Base-by-base conservation (phyloP, 2,797 vertebrate species). In the Hypotaenidia okinawae region DNA sequence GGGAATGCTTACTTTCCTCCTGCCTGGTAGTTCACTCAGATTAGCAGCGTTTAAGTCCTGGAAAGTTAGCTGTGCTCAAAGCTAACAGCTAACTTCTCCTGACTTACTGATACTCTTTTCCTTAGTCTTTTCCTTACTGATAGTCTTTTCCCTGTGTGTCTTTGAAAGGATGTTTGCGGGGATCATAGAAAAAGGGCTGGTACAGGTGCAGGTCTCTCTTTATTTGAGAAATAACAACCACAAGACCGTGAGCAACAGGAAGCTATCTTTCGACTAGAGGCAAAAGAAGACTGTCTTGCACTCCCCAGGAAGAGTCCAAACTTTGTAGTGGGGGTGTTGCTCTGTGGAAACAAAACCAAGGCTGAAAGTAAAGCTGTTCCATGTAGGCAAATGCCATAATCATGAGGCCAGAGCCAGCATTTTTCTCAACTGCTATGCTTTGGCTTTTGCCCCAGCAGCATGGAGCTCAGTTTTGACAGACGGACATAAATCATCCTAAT, bases 61-160 rank as follows among this genome's bases (percentile, higher is more conserved):
- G 13, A 37, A 90, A 82, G 4, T 52, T 27, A 66, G 9, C 32
- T 63, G 33, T 24, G 7, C 43, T 73, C 55, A 68, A 47, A 90
- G 21, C 7, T 45, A 63, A 16, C 17, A 74, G 6, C 25, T 67
- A 27, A 25, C 28, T 59, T 82, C 54, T 87, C 35, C 30, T 59
- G 83, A 61, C 18, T n/a, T 52, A 15, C 9, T 23, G 14, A 2
- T 63, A 17, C n/a, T 54, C 14, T 45, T 81, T 69, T 89, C 58
- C 16, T 43, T 17, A 18, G 41, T 19, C 43, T 9, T 45, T 45
- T 45, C 43, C 18, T 45, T 45, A 45, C 43, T 45, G 43, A 45
- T 45, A 45, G 43, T 45, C 43, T 9, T 78, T 81, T 87, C 22
- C 16, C 16, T 2, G 0, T 6, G 35, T 1, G 0, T 49, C 23